Conservation (phyloP, 2,797 vertebrate species). For the Hydrocynus forskahlii region DNA sequence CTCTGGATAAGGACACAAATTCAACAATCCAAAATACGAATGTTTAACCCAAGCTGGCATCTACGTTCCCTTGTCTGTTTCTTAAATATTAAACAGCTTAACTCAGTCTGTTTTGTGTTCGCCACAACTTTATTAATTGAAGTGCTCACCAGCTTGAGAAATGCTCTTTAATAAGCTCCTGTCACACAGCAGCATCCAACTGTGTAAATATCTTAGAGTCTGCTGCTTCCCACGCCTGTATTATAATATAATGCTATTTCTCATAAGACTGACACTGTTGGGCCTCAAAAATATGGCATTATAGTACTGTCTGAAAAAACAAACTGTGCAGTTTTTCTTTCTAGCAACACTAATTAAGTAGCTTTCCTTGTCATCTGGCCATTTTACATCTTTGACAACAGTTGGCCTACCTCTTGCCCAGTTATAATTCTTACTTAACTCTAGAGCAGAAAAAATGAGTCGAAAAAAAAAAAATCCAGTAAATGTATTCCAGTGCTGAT, state of each 20-base stretch:
- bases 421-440: background rate
- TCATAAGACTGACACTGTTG: slow-evolving; percentile 35
- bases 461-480: too few relatives aligned
- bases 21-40: too few relatives aligned
- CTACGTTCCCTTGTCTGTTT: background rate
- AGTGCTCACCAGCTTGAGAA: slow-evolving; percentile 24
- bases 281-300: slow-evolving; percentile 47
- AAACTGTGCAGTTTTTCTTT: slow-evolving; percentile 46
- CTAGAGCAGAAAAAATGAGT: background rate
- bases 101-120: background rate
- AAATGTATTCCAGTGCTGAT: too few relatives aligned
- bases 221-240: slow-evolving; percentile 16
- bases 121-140: slow-evolving; percentile 26
- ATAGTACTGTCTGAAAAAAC: slow-evolving; percentile 45
- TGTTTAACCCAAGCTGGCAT: too few relatives aligned
- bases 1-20: too few relatives aligned
- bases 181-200: slow-evolving; percentile 22
- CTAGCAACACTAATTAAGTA: slow-evolving; percentile 57
- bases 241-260: slow-evolving; percentile 27
- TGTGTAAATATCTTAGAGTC: slow-evolving; percentile 34
- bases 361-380: slow-evolving; percentile 20
- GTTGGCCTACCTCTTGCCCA: background rate
- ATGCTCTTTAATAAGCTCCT: slow-evolving; percentile 42
- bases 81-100: background rate
- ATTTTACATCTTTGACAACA: slow-evolving; percentile 26